phyloP scores from a whole-genome alignment of 2,888 invertebrate genomes.

The Hylaea fasciaria region DNA sequence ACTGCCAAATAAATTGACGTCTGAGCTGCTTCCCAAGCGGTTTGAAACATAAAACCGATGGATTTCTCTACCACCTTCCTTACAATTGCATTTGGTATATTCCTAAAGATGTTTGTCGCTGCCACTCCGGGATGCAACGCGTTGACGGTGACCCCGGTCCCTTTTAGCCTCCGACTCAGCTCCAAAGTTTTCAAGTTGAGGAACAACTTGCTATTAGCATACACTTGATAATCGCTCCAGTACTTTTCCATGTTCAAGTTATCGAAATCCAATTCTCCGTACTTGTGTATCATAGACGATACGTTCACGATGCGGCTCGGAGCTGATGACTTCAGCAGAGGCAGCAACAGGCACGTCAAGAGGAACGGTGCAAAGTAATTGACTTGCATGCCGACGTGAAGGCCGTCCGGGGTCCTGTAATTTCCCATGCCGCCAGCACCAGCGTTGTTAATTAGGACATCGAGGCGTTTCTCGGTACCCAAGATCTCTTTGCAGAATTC shows the following conservation, averaged over 20 bases:
- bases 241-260: conserved; percentile 81
- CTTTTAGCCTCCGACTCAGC: conserved; percentile 84
- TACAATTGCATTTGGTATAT: conserved; percentile 79
- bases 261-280: conserved; percentile 74
- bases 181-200: conserved; percentile 87
- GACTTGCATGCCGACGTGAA: conserved; percentile 88
- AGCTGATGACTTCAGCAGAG: conserved; percentile 82
- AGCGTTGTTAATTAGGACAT: conserved; percentile 86
- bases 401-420: conserved; percentile 86
- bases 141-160: conserved; percentile 87
- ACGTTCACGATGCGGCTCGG: conserved; percentile 88
- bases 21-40: conserved; percentile 87
- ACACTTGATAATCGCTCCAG: conserved; percentile 79
- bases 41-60: conserved; percentile 80
- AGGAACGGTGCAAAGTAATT: conserved; percentile 90
- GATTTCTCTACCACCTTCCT: conserved; percentile 56
- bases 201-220: conserved; percentile 86
- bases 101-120: conserved; percentile 86
- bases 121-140: conserved; percentile 89
- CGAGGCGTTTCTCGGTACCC: conserved; percentile 77
- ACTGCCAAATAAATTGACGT: conserved; percentile 85
- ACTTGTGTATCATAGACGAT: conserved; percentile 85
- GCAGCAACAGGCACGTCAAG: conserved; percentile 86
- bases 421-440: conserved; percentile 79
- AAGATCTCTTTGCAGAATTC: conserved; percentile 84